Evolutionary conservation across 1,140 invertebrate genomes (phyloP), one percentile per base, ranked within the genome.

Genomic region (Drosophila gunungcola): DNA sequence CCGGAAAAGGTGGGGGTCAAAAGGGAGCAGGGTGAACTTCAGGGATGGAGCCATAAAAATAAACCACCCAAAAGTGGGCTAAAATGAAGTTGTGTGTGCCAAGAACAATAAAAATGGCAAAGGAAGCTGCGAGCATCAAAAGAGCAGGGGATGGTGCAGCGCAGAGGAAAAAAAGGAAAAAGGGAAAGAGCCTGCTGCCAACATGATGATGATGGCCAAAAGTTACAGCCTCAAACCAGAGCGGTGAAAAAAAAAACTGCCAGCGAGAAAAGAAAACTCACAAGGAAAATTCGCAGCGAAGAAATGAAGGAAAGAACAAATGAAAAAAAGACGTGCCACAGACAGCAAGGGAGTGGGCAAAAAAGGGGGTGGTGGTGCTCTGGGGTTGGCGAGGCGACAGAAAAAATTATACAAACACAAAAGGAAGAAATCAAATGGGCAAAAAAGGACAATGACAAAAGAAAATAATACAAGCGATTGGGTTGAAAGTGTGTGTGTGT

Each of bases 321-420:
- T 70, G 64, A 39, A 84, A 79, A 45, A 86, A 88, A 84, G 84
- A 89, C 83, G 83, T 79, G 74, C 78, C 62, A 77, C 70, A 72
- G 60, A 73, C 56, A 48, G 11, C 9, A 13, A 27, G 27, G 25
- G 38, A 16, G 32, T 16, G 45, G 36, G 39, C 1, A 10, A 10
- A 11, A 36, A 27, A 25, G 36, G 36, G 9, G 42, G 21, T 16
- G 43, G 55, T 21, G 57, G 48, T 49, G 45, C 34, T 34, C 25
- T 51, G 54, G 63, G 73, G 58, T 65, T 73, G 60, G 76, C 41
- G 38, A 65, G 75, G 84, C 83, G 83, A 88, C 84, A 86, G 79
- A 88, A 86, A 86, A 86, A 88, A 88, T 88, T 88, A 89, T 89
- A 89, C 84, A 88, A 88, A 88, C 80, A 88, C 84, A 88, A 89